These are phyloP conservation scores for Sorex maritimensis DNA, from an alignment of 2,797 vertebrate genomes.

Conservation along the genomic window DNA sequence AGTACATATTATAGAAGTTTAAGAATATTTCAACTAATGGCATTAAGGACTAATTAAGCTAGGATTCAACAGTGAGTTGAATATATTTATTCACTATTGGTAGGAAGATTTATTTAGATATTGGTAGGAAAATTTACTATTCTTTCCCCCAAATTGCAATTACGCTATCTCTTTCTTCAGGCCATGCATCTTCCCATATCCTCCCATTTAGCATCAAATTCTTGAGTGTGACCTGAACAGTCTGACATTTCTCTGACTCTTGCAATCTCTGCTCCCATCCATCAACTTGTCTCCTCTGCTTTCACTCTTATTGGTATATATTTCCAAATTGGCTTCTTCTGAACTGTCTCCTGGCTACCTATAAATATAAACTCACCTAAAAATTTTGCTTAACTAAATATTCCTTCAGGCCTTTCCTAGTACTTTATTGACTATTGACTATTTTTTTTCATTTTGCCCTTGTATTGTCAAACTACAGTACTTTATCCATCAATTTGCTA, in stretches of 20 bases:
- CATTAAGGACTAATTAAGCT: slow-evolving; percentile 36
- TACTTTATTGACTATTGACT: background rate
- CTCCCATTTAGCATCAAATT: background rate
- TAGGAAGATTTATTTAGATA: too few relatives aligned
- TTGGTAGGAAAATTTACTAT: too few relatives aligned
- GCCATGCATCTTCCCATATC: background rate
- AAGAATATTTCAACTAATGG: background rate
- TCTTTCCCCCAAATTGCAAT: background rate
- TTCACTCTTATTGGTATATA: background rate
- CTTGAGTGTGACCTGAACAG: background rate
- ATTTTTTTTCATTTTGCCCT: background rate
- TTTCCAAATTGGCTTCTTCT: background rate
- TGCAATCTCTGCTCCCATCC: too few relatives aligned
- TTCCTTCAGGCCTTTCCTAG: background rate
- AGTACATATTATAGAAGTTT: slow-evolving; percentile 1
- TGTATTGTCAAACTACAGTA: background rate
- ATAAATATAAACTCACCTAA: background rate
- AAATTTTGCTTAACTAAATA: background rate
- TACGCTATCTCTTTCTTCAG: background rate
- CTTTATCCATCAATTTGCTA: background rate
- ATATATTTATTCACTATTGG: background rate
- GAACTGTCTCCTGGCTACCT: background rate
- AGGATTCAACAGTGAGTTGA: background rate
- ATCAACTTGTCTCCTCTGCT: too few relatives aligned
- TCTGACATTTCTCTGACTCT: background rate